Conservation (phyloP, 2,113 vertebrate genomes). For the Raja brachyura region DNA sequence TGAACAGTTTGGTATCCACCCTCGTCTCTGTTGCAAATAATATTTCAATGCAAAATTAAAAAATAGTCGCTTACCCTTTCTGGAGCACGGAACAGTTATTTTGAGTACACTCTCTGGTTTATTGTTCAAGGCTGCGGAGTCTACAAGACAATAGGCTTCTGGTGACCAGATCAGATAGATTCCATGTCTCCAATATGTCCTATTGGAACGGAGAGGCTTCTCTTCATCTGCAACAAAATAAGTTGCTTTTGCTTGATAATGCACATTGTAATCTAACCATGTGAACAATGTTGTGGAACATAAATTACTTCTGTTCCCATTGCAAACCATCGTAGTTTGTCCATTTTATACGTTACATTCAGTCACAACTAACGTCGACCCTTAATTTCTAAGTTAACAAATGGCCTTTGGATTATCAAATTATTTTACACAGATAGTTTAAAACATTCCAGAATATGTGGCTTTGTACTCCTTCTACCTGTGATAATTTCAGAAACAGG, state of each 20-base stretch:
- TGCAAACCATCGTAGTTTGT: too few relatives aligned
- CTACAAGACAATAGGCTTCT: conserved; percentile 87
- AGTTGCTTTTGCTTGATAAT: background rate
- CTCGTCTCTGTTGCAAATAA: background rate
- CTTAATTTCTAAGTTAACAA: background rate
- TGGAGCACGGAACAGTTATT: conserved; percentile 84
- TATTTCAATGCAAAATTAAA: background rate
- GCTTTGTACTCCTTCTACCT: background rate
- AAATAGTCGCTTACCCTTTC: conserved; percentile 70
- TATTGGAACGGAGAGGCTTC: conserved; percentile 69
- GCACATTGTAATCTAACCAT: background rate
- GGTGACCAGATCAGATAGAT: conserved; percentile 89
- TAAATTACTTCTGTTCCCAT: background rate
- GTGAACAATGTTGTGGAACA: background rate
- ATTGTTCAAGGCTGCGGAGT: conserved; percentile 65
- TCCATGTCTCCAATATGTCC: conserved; percentile 90
- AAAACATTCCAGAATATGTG: background rate
- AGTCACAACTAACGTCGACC: background rate
- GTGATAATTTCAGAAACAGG: background rate
- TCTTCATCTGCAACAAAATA: conserved; percentile 49
- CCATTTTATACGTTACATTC: background rate
- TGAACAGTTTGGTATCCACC: background rate
- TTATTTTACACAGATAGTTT: background rate
- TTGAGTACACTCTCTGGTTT: conserved; percentile 75
- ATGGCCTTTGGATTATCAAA: background rate